These are phyloP conservation scores for Notospermus geniculatus DNA, from an alignment of 1,140 invertebrate species.

Conservation along the genomic window DNA sequence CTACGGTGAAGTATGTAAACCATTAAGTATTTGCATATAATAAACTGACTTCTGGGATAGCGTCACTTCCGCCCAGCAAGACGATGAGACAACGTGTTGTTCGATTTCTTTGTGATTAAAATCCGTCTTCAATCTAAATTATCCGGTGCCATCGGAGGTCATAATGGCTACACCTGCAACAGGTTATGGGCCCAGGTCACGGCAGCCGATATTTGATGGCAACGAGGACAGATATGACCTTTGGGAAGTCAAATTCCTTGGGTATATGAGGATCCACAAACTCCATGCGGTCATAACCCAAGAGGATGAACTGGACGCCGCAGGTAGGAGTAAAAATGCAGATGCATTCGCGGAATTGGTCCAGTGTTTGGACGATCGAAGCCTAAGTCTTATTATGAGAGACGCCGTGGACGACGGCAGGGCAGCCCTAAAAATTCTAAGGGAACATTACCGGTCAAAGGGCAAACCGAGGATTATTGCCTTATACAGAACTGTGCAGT, in stretches of 20 bases:
- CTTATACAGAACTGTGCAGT: slow-evolving; percentile 24
- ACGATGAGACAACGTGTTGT: no score
- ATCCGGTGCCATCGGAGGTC: no score
- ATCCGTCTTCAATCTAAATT: no score
- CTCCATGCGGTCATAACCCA: slow-evolving; percentile 17
- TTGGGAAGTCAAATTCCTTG: slow-evolving; percentile 26
- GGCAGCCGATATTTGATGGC: slow-evolving; percentile 19
- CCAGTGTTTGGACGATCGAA: slow-evolving; percentile 24
- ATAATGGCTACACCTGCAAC: no score
- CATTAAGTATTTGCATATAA: no score
- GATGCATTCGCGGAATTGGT: slow-evolving; percentile 22
- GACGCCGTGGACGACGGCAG: slow-evolving; percentile 22
- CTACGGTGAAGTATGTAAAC: no score
- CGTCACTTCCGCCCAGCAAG: no score
- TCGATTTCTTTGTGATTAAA: no score
- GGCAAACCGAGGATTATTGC: slow-evolving; percentile 22
- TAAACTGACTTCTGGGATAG: no score
- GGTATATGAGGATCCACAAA: slow-evolving; percentile 19
- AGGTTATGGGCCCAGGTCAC: slow-evolving; percentile 15
- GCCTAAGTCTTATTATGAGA: slow-evolving; percentile 19
- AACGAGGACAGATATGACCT: slow-evolving; percentile 24
- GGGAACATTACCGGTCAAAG: slow-evolving; percentile 18
- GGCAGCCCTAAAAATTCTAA: slow-evolving; percentile 20
- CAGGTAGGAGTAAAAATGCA: no score
- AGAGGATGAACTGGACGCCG: no score